Conservation (phyloP, 2,888 invertebrate genomes). For the Prenolepis imparis region DNA sequence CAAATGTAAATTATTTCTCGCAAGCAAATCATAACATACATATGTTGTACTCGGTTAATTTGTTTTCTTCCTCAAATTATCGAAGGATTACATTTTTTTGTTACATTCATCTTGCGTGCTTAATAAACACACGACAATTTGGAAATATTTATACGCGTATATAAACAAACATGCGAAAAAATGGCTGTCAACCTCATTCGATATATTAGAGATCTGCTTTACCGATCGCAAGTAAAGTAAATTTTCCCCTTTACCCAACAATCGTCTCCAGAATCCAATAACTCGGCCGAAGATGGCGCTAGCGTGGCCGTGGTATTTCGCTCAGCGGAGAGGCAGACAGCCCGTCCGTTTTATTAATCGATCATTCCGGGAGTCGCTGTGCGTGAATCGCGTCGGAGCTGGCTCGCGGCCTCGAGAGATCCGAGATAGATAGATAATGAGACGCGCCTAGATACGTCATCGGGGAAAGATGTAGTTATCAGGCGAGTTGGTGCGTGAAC, state of each 20-base stretch:
- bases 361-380: constrained; percentile 80
- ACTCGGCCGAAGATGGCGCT: constrained; percentile 61
- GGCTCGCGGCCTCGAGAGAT: neutral
- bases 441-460: neutral
- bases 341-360: constrained; percentile 79
- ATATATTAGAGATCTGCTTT: neutral
- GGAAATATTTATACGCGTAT: neutral
- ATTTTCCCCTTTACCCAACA: neutral
- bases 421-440: neutral
- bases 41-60: neutral
- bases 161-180: neutral
- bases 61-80: neutral
- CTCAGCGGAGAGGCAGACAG: constrained; percentile 69
- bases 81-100: neutral
- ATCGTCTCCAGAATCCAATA: neutral
- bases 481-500: neutral
- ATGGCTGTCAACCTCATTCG: neutral
- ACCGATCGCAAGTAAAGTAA: neutral
- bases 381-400: constrained; percentile 33
- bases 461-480: constrained; percentile 9
- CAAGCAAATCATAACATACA: neutral
- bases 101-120: neutral
- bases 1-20: neutral
- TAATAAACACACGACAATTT: neutral
- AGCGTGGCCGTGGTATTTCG: constrained; percentile 54